Evolutionary conservation across 2,797 vertebrate species (phyloP).

Genomic region (Erpetoichthys calabaricus): DNA sequence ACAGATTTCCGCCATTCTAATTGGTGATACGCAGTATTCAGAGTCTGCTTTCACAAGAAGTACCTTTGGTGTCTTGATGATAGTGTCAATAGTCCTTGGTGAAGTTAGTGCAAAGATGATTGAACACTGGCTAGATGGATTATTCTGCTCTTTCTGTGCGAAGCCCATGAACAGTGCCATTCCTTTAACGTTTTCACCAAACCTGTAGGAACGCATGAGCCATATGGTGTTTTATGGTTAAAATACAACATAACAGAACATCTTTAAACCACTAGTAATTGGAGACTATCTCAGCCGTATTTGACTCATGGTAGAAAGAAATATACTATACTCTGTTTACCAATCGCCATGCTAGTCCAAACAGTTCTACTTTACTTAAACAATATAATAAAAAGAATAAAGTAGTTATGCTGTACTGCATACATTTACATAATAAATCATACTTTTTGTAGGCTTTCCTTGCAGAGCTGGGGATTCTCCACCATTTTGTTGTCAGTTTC

Average conservation of each 20-base stretch:
- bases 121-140: slow-evolving; percentile 28
- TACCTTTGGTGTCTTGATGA: slow-evolving; percentile 2
- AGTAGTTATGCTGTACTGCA: too few species aligned
- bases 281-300: too few species aligned
- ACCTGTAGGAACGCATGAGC: slow-evolving; percentile 19
- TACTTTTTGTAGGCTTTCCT: slow-evolving; percentile 5
- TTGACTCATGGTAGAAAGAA: too few species aligned
- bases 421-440: background rate
- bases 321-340: too few species aligned
- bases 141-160: slow-evolving; percentile 25
- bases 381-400: background rate
- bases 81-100: background rate
- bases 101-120: slow-evolving; percentile 10
- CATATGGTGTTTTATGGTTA: background rate
- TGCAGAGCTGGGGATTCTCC: slow-evolving; percentile 8
- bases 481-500: slow-evolving; percentile 14
- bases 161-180: slow-evolving; percentile 26
- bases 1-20: too few species aligned
- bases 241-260: background rate
- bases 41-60: too few species aligned
- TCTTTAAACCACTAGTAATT: too few species aligned
- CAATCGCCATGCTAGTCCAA: too few species aligned
- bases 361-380: too few species aligned
- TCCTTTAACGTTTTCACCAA: slow-evolving; percentile 22
- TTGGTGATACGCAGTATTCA: too few species aligned